Evolutionary conservation across 2,113 vertebrate species (phyloP), one percentile per base, ranked within the genome.

Genomic region (Alosa alosa): DNA sequence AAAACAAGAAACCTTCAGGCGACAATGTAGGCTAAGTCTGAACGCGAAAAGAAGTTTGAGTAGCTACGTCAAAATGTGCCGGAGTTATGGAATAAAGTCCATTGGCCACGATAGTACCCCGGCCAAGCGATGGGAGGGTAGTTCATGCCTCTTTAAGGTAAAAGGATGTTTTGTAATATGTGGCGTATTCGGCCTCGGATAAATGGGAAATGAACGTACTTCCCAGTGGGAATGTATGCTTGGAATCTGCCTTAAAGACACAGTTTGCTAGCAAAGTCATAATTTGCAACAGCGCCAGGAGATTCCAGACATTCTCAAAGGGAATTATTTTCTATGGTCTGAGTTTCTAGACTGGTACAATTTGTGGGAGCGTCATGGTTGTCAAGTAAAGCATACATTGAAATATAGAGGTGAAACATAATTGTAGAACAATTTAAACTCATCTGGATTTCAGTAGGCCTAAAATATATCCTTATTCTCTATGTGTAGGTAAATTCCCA

Each of bases 191-290:
- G 82, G 81, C 82, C 13, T 55, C 15, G 82, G 87, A 88, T 83
- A 83, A 87, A 86, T 86, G 86, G 84, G 88, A 89, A 87, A 89
- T 86, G 64, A 84, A 86, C 46, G 81, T 84, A 85, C 82, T 87
- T 87, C 75, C 84, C 84, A 47, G 55, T 85, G 81, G 81, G 81
- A 64, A 81, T 52, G 31, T 39, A 64, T 84, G 86, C 55, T 36
- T 41, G 82, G 84, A 85, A 85, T 85, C 57, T 82, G 84, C 25
- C 81, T 89, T 89, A 89, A 89, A 89, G 86, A 50, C 49, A 89
- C 86, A 89, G 86, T 44, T 46, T 7, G 52, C 72, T 4, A 36
- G 72, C 72, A 78, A 72, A 72, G 31, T 78, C 31, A 78, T 78
- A 78, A 78, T 78, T 78, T 78, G 72, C 72, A 72, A 36, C 64